Base-by-base conservation (phyloP, 2,888 invertebrate species). In the Esperia sulphurella region DNA sequence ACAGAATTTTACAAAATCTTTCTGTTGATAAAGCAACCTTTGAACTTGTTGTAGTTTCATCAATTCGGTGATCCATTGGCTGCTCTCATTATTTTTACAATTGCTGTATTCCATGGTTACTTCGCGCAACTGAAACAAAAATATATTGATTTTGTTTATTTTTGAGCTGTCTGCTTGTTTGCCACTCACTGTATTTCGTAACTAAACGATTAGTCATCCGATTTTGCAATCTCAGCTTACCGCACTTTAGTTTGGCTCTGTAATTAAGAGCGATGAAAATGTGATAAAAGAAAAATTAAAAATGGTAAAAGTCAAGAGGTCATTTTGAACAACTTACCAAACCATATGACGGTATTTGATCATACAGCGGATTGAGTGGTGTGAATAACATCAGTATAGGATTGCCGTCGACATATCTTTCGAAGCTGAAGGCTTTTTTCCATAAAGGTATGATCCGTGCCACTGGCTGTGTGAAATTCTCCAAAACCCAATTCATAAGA, bases 351-450 rank as follows among this genome's bases (percentile, higher is more conserved):
- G 94, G 93, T 61, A 92, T 91, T 57, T 91, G 88, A 46, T 86
- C 79, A 65, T 91, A 90, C 38, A 95, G 80, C n/a, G 95, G 93
- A 77, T 95, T 94, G 51, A 93, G 86, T 7, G 96, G 95, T 0
- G 95, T 95, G 65, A 96, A 96, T 48, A 96, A 77, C 57, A 97
- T 89, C 37, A 97, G 77, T 40, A 94, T 92, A 1, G 96, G 95
- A 46, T 93, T 94, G 35, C 91, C 91, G 58, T 92, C 91, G 8
- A 95, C 83, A 67, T 92, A 92, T 58, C 89, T 90, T n/a, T 94
- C 92, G 43, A 97, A 86, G 14, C 90, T 90, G 31, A 91, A 87
- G 9, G 94, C 92, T 77, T 96, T 96, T 41, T 90, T 88, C 67
- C 95, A 95, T 49, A 92, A 90, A 0, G 95, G 94, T 55, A 93